Base-by-base conservation (phyloP, 2,113 vertebrate genomes). In the Nettapus auritus region DNA sequence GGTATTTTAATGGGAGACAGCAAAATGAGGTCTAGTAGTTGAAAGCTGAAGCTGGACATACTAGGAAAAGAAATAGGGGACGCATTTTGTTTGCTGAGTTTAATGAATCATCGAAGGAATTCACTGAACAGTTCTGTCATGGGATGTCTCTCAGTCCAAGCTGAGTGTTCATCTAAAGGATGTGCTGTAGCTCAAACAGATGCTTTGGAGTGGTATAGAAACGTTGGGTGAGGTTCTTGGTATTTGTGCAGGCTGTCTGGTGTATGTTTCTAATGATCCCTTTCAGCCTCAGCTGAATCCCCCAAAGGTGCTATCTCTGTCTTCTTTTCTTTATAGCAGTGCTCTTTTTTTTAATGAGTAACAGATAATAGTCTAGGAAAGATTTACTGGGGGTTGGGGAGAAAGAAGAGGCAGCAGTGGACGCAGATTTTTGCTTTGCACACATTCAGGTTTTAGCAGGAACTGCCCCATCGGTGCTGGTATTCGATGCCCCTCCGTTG, bases 371-470 rank as follows among this genome's bases (percentile, higher is more conserved):
- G 16, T 29, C 5, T 82, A 69, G n/a, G 44, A 31, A 68, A 40
- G 17, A 23, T 11, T 48, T 46, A 6, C 1, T 3, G 28, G 13
- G 26, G 6, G 26, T 15, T 0, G 0, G 8, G 9, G 9, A 33
- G 36, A 34, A n/a, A 90, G 11, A 33, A 34, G 17, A 69, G 53
- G 42, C 11, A 26, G 38, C 36, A 84, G 23, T 13, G 26, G 36
- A 31, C 5, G 5, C 11, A 63, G n/a, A 26, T 92, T 89, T 78
- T 76, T 11, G 34, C 17, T 38, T 67, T 66, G 18, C 17, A 29
- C 4, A n/a, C 33, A 9, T 22, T 64, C 34, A 48, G 18, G 8
- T 52, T 69, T 44, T 22, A 16, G 12, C 62, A 85, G 62, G 40
- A 82, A 5, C 48, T 73, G 9, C 26, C 20, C 23, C 9, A 7